Evolutionary conservation across 2,888 invertebrate species (phyloP).

Genomic region (Archips crataeganus): DNA sequence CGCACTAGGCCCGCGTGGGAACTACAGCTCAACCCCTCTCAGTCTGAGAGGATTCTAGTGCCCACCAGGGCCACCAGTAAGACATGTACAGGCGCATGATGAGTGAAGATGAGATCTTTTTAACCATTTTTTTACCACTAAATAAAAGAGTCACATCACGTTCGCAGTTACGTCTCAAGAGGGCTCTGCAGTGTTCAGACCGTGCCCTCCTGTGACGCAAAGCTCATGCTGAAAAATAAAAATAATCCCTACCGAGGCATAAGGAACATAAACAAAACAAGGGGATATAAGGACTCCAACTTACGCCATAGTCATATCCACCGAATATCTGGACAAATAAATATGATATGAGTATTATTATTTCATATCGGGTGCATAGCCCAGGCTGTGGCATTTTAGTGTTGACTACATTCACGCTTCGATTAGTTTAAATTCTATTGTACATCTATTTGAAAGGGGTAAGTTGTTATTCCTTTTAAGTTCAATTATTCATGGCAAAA

Average conservation of each 20-base stretch:
- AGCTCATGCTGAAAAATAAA: constrained; percentile 39
- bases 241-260: constrained; percentile 45
- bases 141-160: constrained; percentile 9
- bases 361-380: constrained; percentile 33
- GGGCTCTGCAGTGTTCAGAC: constrained; percentile 7
- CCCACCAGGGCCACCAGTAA: too few relatives aligned
- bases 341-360: constrained; percentile 50
- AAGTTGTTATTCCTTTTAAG: constrained; percentile 36
- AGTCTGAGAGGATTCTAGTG: too few relatives aligned
- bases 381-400: constrained; percentile 2
- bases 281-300: constrained; percentile 61
- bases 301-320: constrained; percentile 86
- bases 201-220: constrained; percentile 8
- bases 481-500: not conserved
- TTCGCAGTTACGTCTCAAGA: constrained; percentile 2
- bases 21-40: too few relatives aligned
- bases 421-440: not conserved
- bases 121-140: too few relatives aligned
- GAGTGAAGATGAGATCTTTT: too few relatives aligned
- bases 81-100: too few relatives aligned
- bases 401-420: not conserved
- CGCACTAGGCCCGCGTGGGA: too few relatives aligned
- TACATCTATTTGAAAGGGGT: constrained; percentile 19
- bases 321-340: constrained; percentile 84
- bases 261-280: constrained; percentile 53